Percentiles rank a stretch among this genome's conserved stretches.
phyloP scores from a whole-genome alignment of 2,888 invertebrate species.

The Nymphalis c-album region DNA sequence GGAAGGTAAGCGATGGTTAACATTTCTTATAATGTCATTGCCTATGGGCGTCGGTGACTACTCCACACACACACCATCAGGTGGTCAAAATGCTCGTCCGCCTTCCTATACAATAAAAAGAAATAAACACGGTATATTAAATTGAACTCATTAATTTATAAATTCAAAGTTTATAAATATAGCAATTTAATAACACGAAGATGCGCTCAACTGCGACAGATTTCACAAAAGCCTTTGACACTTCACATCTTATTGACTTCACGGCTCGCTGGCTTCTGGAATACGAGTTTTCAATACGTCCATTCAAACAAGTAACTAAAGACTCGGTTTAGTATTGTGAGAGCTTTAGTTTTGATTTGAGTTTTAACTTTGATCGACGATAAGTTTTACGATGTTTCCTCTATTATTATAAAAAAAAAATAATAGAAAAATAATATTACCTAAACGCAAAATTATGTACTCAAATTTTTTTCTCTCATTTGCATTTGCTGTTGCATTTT shows the following conservation, averaged over 20 bases:
- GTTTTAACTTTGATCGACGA: slow-evolving; percentile 8
- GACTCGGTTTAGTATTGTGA: slow-evolving; percentile 6
- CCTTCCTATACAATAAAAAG: too few species aligned
- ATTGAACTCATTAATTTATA: slow-evolving; percentile 1
- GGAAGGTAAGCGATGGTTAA: too few species aligned
- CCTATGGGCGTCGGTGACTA: too few species aligned
- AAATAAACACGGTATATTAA: background rate
- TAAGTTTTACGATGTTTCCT: background rate
- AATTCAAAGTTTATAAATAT: background rate
- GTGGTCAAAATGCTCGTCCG: too few species aligned
- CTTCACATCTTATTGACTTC: slow-evolving; percentile 31
- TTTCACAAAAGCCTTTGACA: slow-evolving; percentile 30
- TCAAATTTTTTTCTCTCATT: too few species aligned
- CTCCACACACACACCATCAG: too few species aligned
- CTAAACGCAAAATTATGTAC: too few species aligned
- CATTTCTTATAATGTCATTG: too few species aligned
- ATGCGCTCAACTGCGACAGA: slow-evolving; percentile 19
- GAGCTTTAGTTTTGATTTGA: slow-evolving; percentile 13
- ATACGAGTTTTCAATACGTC: slow-evolving; percentile 22
- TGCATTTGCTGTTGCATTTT: too few species aligned
- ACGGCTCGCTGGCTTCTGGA: slow-evolving; percentile 17
- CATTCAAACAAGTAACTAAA: slow-evolving; percentile 15
- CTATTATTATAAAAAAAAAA: too few species aligned
- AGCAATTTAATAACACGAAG: slow-evolving; percentile 5
- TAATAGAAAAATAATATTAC: background rate